Conservation (phyloP, 2,797 vertebrate genomes). For the Trachops cirrhosus region DNA sequence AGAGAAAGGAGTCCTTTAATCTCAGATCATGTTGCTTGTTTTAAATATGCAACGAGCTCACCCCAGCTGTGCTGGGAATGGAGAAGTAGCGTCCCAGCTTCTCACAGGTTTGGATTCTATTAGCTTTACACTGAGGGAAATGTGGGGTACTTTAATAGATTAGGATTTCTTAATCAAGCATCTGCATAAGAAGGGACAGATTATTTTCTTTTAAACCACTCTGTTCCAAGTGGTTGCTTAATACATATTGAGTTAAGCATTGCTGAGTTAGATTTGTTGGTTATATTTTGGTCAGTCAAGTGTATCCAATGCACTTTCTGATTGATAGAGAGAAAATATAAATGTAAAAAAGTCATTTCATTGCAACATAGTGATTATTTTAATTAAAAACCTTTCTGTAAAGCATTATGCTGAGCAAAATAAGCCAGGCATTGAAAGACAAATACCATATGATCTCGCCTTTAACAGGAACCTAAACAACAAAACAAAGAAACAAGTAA, state of each 20-base stretch:
- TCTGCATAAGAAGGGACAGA: background rate
- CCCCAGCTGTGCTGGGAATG: background rate
- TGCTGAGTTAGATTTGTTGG: background rate
- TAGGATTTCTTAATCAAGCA: background rate
- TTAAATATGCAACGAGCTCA: background rate
- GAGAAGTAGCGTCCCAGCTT: background rate
- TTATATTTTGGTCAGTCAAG: background rate
- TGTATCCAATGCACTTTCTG: background rate
- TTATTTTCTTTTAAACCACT: background rate
- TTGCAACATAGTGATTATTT: background rate
- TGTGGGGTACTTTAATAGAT: background rate
- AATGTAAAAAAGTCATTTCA: background rate
- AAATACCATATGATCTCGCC: too few species aligned
- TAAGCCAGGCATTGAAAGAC: too few species aligned
- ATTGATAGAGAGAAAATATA: constrained; percentile 23
- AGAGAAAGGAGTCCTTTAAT: constrained; percentile 14
- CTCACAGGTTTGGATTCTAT: background rate
- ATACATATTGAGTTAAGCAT: background rate
- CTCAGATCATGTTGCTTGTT: background rate
- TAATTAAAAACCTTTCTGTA: background rate
- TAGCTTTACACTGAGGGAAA: background rate
- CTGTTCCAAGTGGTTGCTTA: background rate
- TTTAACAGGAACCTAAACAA: too few species aligned
- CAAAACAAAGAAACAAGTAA: too few species aligned
- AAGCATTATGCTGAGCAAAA: too few species aligned